phyloP scores from a whole-genome alignment of 2,113 vertebrate genomes.

The Myodes glareolus region DNA sequence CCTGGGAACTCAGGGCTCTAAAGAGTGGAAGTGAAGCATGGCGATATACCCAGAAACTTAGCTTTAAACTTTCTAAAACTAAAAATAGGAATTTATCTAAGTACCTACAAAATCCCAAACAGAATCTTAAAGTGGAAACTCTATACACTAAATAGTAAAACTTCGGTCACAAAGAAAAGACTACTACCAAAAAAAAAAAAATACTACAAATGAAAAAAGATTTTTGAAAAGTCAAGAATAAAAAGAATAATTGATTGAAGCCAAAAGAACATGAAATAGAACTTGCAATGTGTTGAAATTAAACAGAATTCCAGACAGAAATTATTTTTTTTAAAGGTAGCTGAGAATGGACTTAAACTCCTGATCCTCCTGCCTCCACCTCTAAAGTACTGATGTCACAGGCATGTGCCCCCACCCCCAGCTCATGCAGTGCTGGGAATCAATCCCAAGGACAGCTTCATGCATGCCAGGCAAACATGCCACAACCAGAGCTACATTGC shows the following conservation, averaged over 20 bases:
- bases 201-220: not conserved
- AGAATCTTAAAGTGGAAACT: not conserved
- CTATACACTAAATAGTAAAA: not conserved
- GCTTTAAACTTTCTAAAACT: not conserved
- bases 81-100: not conserved
- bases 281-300: conserved; percentile 17
- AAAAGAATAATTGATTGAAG: conserved; percentile 11
- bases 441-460: not conserved
- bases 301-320: conserved; percentile 31
- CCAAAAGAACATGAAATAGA: conserved; percentile 25
- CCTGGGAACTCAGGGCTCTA: not conserved
- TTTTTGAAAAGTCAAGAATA: conserved; percentile 20
- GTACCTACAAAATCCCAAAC: not conserved
- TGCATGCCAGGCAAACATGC: not conserved
- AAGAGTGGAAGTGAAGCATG: not conserved
- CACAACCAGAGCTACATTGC: not conserved
- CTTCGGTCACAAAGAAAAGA: not conserved
- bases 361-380: not conserved
- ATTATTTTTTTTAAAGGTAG: not conserved
- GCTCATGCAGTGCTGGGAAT: not conserved
- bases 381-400: not conserved
- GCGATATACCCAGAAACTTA: not conserved
- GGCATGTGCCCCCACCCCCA: not conserved
- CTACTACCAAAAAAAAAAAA: not conserved
- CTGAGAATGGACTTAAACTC: not conserved